Conservation (phyloP, 1,140 invertebrate species). For the Tetramorium parvispinum region DNA sequence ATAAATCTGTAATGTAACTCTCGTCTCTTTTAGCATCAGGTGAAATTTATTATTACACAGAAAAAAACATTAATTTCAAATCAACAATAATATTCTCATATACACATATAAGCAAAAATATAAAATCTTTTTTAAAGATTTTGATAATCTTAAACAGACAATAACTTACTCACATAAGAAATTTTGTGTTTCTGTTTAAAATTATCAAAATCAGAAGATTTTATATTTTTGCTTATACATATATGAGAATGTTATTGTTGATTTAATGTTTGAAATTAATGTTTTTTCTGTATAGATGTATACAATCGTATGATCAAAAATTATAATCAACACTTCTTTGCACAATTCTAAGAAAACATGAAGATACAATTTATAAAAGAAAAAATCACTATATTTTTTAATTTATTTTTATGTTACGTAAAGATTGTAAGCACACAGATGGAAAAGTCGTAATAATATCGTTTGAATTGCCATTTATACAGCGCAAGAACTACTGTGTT, state of each 20-base stretch:
- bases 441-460: not conserved
- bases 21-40: not conserved
- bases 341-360: not conserved
- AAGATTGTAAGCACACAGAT: not conserved
- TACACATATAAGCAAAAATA: too few relatives aligned
- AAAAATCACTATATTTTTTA: not conserved
- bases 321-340: slow-evolving; percentile 23
- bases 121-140: too few relatives aligned
- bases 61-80: too few relatives aligned
- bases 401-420: slow-evolving; percentile 42
- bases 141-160: too few relatives aligned
- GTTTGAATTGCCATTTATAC: not conserved
- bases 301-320: not conserved
- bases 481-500: not conserved
- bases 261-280: too few relatives aligned
- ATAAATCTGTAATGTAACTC: slow-evolving; percentile 23
- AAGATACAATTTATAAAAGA: not conserved
- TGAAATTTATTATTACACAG: not conserved
- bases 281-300: too few relatives aligned
- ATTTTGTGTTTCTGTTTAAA: too few relatives aligned
- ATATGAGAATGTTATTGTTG: too few relatives aligned
- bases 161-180: too few relatives aligned
- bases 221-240: too few relatives aligned
- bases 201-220: too few relatives aligned
- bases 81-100: too few relatives aligned